Percentiles rank a stretch among this genome's conserved stretches.
phyloP scores from a whole-genome alignment of 2,888 invertebrate species.

The Cephus pulcher region DNA sequence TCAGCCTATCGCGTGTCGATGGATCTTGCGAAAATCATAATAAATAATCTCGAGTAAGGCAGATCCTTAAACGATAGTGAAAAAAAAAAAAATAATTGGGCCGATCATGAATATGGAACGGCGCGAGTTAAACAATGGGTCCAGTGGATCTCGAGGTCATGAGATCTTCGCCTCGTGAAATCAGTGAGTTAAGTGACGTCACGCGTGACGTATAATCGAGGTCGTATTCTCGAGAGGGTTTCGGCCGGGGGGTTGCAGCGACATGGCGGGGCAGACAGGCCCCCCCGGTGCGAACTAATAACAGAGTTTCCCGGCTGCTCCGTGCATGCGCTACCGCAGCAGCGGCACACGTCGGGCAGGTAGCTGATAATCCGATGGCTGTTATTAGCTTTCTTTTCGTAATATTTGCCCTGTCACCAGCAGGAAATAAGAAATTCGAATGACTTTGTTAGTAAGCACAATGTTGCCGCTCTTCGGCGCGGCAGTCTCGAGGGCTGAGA shows the following conservation, averaged over 20 bases:
- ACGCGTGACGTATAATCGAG: not conserved
- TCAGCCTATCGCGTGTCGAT: not conserved
- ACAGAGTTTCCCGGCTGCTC: conserved; percentile 53
- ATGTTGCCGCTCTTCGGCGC: conserved; percentile 9
- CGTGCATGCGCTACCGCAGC: conserved; percentile 32
- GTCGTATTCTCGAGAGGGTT: not conserved
- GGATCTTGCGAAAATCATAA: not conserved
- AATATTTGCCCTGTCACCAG: conserved; percentile 63
- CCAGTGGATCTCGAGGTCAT: not conserved
- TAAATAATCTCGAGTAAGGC: not conserved
- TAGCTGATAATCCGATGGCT: conserved; percentile 44
- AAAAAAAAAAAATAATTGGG: not conserved
- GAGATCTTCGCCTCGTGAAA: not conserved
- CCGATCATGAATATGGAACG: not conserved
- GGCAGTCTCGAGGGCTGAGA: conserved; percentile 36
- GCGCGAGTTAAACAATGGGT: not conserved
- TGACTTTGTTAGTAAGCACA: conserved; percentile 39
- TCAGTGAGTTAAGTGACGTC: conserved; percentile 1
- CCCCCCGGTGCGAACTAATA: conserved; percentile 62
- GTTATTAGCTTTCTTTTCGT: conserved; percentile 64
- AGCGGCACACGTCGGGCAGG: conserved; percentile 41
- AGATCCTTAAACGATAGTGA: not conserved
- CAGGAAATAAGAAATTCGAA: conserved; percentile 58
- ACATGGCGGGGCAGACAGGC: conserved; percentile 18
- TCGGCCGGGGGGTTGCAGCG: not conserved